phyloP scores from a whole-genome alignment of 2,888 invertebrate species.

The Prosopocoilus inquinatus region DNA sequence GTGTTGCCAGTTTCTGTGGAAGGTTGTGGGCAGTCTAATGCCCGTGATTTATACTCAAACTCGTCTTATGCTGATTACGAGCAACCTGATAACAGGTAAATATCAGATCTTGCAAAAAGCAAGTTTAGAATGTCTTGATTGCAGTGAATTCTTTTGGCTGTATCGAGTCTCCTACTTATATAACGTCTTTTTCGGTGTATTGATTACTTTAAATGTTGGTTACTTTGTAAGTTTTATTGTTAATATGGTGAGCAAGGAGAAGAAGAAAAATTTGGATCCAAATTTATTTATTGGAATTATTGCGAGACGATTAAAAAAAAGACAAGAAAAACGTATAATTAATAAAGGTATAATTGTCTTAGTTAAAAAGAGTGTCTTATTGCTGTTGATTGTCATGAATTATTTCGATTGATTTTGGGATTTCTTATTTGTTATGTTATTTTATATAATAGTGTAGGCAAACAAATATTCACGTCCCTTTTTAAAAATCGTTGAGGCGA shows the following conservation, averaged over 20 bases:
- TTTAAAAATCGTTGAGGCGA: no score
- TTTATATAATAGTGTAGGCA: no score
- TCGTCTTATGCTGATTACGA: background rate
- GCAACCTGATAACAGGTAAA: slow-evolving; percentile 1
- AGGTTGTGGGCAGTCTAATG: slow-evolving; percentile 51
- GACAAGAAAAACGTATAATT: no score
- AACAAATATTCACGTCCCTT: no score
- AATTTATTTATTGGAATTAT: slow-evolving; percentile 60
- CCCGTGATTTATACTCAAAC: slow-evolving; percentile 13
- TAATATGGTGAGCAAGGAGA: slow-evolving; percentile 38
- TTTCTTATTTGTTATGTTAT: no score
- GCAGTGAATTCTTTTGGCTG: slow-evolving; percentile 59
- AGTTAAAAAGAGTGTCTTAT: no score
- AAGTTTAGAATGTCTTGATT: slow-evolving; percentile 24
- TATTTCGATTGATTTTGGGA: no score
- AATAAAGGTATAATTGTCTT: background rate
- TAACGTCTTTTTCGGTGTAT: slow-evolving; percentile 60
- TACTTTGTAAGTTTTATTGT: slow-evolving; percentile 52
- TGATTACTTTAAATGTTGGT: slow-evolving; percentile 55
- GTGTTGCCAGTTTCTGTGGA: slow-evolving; percentile 60
- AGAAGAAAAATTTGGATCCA: slow-evolving; percentile 50
- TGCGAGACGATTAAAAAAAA: slow-evolving; percentile 49
- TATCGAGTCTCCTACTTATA: slow-evolving; percentile 73
- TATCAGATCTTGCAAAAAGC: background rate
- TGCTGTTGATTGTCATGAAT: no score